phyloP scores from a whole-genome alignment of 2,888 invertebrate genomes.

The Trichopria drosophilae region DNA sequence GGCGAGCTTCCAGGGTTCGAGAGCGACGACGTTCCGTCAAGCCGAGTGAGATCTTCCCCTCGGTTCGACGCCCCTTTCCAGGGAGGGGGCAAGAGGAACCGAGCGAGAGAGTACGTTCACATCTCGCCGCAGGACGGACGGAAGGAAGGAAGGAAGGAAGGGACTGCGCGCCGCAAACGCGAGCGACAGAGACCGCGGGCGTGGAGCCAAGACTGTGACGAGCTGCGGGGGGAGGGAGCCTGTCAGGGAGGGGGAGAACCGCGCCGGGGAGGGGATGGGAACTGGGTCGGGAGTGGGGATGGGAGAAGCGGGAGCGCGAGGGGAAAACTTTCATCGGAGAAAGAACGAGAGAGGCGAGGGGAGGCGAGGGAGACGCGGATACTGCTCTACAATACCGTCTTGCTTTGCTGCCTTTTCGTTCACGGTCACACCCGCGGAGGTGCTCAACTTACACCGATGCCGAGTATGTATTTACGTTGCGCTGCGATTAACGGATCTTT shows the following conservation, averaged over 20 bases:
- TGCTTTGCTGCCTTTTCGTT: constrained; percentile 56
- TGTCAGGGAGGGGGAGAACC: constrained; percentile 14
- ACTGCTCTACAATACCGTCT: constrained; percentile 54
- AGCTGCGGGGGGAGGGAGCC: no score
- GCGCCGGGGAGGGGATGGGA: constrained; percentile 19
- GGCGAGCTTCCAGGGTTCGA: no score
- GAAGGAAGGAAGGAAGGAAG: no score
- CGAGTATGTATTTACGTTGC: no score
- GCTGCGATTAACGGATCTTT: no score
- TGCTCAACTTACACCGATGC: constrained; percentile 42
- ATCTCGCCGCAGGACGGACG: no score
- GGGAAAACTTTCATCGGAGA: constrained; percentile 18
- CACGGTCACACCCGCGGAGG: constrained; percentile 57
- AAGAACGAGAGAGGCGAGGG: constrained; percentile 37
- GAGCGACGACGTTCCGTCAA: no score
- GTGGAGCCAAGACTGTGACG: constrained; percentile 1
- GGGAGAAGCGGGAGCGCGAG: constrained; percentile 8
- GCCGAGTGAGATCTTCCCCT: no score
- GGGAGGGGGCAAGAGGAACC: no score
- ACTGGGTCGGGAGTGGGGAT: constrained; percentile 23
- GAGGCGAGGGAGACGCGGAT: constrained; percentile 45
- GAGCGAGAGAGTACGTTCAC: no score
- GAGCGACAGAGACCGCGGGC: constrained; percentile 6
- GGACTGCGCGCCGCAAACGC: constrained; percentile 27
- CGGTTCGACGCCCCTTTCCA: no score